Conservation (phyloP, 2,797 vertebrate genomes). For the Prionace glauca region DNA sequence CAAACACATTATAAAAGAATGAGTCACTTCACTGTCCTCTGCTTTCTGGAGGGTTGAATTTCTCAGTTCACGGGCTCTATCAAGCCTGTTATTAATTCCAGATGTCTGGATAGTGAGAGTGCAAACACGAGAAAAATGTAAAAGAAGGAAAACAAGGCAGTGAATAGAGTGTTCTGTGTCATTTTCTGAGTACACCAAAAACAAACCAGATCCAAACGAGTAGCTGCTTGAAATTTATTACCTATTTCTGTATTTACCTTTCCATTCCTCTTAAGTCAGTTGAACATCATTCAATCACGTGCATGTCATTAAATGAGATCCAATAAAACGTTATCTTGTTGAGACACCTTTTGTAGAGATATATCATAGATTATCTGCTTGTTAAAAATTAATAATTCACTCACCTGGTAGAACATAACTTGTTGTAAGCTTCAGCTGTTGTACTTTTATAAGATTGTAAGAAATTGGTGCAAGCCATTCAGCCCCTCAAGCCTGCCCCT, state of each 20-base stretch:
- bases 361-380: neutral
- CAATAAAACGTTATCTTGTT: neutral
- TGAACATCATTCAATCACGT: neutral
- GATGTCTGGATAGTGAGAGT: neutral
- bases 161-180: conserved; percentile 9
- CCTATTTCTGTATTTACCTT: neutral
- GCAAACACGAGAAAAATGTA: neutral
- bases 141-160: neutral
- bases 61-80: conserved; percentile 28
- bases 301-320: neutral
- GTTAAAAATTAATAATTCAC: neutral
- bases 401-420: neutral
- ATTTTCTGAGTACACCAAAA: neutral
- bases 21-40: conserved; percentile 29
- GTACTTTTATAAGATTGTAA: neutral
- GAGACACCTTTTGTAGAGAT: neutral
- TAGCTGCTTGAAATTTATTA: neutral
- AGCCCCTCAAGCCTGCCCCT: neutral
- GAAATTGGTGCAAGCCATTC: neutral
- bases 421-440: neutral
- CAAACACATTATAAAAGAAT: conserved; percentile 29
- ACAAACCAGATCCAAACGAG: neutral
- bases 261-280: neutral
- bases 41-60: conserved; percentile 22
- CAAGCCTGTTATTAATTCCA: conserved; percentile 22